Base-by-base conservation (phyloP, 2,888 invertebrate genomes). In the Leuctra nigra region DNA sequence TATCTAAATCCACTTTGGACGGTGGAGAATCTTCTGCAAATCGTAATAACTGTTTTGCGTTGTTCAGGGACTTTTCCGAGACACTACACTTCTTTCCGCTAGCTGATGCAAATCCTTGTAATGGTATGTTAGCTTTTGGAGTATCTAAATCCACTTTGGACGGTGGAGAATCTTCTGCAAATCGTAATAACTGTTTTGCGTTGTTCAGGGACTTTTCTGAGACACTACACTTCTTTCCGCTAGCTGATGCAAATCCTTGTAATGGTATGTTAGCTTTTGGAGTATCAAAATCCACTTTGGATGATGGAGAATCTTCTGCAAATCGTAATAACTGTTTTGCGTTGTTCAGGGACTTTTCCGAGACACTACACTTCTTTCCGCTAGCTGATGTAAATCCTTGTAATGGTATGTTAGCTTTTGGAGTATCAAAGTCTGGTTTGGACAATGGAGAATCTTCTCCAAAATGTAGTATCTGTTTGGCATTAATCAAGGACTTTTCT, bases 81-180 rank as follows among this genome's bases (percentile, higher is more conserved):
- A 74, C 66, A 14, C 61, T 55, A 20, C 75, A 69, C 9, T 63
- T 58, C 63, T 71, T 73, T 46, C 75, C 73, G 61, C 66, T 68
- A 20, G 69, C 72, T 7, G 70, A 69, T 61, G 67, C 65, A 60
- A 72, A 72, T 35, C 68, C 68, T 36, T 71, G 20, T 2, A 1
- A 13, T n/a, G 14, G 6, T 33, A 6, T 14, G 4, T 24, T 23
- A 14, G 29, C 16, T n/a, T 14, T 50, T 50, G 1, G 50, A 13
- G 35, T 33, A 68, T 69, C 2, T 73, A 18, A 35, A 24, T 59
- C 47, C 46, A 66, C 52, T 41, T 67, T 29, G n/a, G n/a, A n/a
- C n/a, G n/a, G n/a, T n/a, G n/a, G n/a, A n/a, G n/a, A n/a, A 29
- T 29, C 11, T 11, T 29, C 29, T 11, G 7, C 29, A 29, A 29